phyloP scores from a whole-genome alignment of 53 echinoderm and acorn worm genomes.

The Actinopyga echinites region DNA sequence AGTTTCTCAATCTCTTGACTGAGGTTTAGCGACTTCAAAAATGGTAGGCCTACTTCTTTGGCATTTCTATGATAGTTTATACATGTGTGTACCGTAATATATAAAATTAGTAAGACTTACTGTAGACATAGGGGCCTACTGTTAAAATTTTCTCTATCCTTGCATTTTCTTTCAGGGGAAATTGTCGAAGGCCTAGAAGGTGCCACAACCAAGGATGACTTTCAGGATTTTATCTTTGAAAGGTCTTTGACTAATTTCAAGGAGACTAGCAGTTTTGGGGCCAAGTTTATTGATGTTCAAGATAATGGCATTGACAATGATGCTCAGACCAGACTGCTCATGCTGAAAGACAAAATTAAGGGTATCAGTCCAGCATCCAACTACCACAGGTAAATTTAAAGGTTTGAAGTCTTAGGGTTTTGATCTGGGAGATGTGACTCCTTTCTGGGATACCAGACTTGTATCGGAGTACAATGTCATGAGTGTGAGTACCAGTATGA shows the following conservation, averaged over 20 bases:
- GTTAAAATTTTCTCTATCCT: not conserved
- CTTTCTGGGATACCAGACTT: too few species aligned
- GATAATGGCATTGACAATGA: constrained; percentile 8
- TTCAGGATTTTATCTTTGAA: constrained; percentile 29
- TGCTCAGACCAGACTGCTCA: constrained; percentile 8
- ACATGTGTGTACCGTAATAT: too few species aligned
- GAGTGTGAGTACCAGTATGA: too few species aligned
- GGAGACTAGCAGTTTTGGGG: not conserved
- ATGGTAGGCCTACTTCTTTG: too few species aligned
- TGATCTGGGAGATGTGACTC: too few species aligned
- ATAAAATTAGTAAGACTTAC: too few species aligned
- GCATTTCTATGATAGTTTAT: too few species aligned
- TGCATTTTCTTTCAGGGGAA: not conserved
- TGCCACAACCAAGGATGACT: not conserved
- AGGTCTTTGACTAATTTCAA: constrained; percentile 30
- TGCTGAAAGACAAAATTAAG: not conserved
- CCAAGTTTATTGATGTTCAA: constrained; percentile 26
- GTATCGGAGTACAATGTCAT: too few species aligned
- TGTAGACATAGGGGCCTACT: too few species aligned
- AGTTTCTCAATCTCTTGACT: too few species aligned
- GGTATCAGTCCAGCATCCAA: not conserved
- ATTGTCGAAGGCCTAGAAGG: constrained; percentile 37
- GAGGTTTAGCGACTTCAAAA: too few species aligned
- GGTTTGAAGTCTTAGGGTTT: too few species aligned
- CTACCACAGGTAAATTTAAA: not conserved